Evolutionary conservation across 2,888 invertebrate genomes (phyloP).

Genomic region (Shargacucullia verbasci): DNA sequence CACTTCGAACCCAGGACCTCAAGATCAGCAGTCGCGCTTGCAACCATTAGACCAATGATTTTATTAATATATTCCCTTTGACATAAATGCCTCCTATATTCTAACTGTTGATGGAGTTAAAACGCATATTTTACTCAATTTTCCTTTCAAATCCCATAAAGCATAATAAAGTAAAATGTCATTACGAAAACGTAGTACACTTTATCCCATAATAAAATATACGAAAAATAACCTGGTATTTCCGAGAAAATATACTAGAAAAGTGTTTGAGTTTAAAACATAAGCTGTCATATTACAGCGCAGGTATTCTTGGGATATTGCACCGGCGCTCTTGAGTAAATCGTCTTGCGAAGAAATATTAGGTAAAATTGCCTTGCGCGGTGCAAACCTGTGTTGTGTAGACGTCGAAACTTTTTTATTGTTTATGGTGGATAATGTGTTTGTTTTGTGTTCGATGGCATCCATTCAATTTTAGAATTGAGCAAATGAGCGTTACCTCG

Average conservation of each 20-base stretch:
- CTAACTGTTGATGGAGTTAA: too few relatives aligned
- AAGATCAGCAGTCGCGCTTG: too few relatives aligned
- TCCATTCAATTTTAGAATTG: too few relatives aligned
- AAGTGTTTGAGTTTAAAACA: conserved; percentile 40
- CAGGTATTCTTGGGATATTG: conserved; percentile 46
- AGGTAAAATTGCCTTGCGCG: conserved; percentile 38
- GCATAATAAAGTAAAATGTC: neutral
- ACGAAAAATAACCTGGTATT: conserved; percentile 14
- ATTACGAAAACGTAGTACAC: neutral
- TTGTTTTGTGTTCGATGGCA: neutral
- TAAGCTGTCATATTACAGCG: conserved; percentile 49
- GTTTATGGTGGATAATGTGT: conserved; percentile 6
- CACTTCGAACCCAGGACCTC: too few relatives aligned
- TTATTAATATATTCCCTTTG: too few relatives aligned
- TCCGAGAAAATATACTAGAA: conserved; percentile 14
- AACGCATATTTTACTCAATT: too few relatives aligned
- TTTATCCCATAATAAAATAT: neutral
- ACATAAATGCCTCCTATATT: too few relatives aligned
- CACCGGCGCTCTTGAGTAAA: conserved; percentile 44
- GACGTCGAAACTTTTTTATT: conserved; percentile 11
- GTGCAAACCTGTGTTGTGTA: conserved; percentile 31
- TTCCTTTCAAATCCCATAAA: neutral
- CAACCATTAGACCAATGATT: too few relatives aligned
- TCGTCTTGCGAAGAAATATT: conserved; percentile 50
- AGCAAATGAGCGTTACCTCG: too few relatives aligned